Evolutionary conservation across 2,888 invertebrate genomes (phyloP).

Genomic region (Tetranychus truncatus): DNA sequence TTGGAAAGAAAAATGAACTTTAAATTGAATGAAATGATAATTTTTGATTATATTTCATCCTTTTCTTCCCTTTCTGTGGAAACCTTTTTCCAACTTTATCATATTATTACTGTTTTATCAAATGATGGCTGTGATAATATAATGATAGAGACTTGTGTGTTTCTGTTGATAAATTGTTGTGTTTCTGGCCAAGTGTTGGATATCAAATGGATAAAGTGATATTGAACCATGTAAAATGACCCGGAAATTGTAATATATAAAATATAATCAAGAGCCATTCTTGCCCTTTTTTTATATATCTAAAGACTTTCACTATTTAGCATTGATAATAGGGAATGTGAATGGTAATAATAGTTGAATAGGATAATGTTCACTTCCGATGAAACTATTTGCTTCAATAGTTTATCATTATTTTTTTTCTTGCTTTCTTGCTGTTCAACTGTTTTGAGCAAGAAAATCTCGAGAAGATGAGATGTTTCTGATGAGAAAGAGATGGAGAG

Average conservation of each 20-base stretch:
- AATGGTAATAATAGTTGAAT: slow-evolving; percentile 2
- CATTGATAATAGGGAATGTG: not conserved
- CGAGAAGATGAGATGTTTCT: not conserved
- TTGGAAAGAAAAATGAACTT: too few species aligned
- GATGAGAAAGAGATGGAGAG: slow-evolving; percentile 4
- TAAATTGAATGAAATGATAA: too few species aligned
- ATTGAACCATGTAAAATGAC: slow-evolving; percentile 1
- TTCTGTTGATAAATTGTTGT: not conserved
- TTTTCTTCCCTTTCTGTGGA: not conserved
- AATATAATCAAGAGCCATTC: not conserved
- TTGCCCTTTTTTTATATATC: not conserved
- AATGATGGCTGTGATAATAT: not conserved
- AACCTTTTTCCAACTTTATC: not conserved
- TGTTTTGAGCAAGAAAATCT: not conserved
- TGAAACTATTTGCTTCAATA: slow-evolving; percentile 2
- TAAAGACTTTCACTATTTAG: not conserved
- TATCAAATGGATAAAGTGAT: not conserved
- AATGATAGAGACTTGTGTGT: not conserved
- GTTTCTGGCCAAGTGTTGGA: not conserved
- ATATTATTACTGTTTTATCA: not conserved
- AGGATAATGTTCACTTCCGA: not conserved
- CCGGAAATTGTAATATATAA: not conserved
- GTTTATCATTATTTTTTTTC: slow-evolving; percentile 5
- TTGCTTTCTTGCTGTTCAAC: not conserved
- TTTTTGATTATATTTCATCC: too few species aligned